phyloP scores from a whole-genome alignment of 2,797 vertebrate species.

The Octomys mimax region DNA sequence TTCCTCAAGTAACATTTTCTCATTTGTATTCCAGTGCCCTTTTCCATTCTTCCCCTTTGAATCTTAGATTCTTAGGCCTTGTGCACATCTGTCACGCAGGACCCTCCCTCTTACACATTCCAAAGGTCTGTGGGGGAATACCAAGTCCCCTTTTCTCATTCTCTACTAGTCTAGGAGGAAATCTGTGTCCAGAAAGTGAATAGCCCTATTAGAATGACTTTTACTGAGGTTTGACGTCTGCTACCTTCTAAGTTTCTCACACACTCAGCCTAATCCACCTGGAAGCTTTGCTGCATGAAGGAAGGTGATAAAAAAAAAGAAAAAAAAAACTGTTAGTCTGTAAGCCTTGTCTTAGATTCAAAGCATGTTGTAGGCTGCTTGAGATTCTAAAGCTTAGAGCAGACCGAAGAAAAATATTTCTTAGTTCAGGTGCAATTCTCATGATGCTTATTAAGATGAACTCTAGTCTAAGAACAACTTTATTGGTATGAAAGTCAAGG shows the following conservation, averaged over 20 bases:
- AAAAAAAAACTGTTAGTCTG: constrained; percentile 84
- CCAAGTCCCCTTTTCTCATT: constrained; percentile 64
- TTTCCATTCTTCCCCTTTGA: constrained; percentile 49
- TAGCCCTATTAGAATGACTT: constrained; percentile 87
- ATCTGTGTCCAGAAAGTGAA: constrained; percentile 84
- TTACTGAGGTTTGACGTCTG: constrained; percentile 88
- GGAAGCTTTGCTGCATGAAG: constrained; percentile 88
- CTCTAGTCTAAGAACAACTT: constrained; percentile 84
- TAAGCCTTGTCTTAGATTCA: constrained; percentile 87
- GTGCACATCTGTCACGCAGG: constrained; percentile 47
- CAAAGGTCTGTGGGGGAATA: constrained; percentile 67
- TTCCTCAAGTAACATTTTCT: constrained; percentile 58
- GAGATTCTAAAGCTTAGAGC: constrained; percentile 84
- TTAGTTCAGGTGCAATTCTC: constrained; percentile 86
- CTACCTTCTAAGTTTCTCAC: constrained; percentile 88
- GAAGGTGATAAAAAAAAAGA: constrained; percentile 86
- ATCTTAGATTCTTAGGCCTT: constrained; percentile 73
- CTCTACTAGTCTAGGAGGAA: constrained; percentile 84
- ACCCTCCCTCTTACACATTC: constrained; percentile 80
- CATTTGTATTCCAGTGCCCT: constrained; percentile 55
- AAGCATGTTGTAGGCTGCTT: constrained; percentile 85
- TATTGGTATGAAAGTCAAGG: constrained; percentile 85
- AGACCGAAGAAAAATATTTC: constrained; percentile 85
- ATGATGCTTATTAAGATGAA: constrained; percentile 87
- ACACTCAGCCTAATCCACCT: constrained; percentile 88